These are phyloP conservation scores for Oegoconia quadripuncta DNA, from an alignment of 2,888 invertebrate species.

Conservation along the genomic window DNA sequence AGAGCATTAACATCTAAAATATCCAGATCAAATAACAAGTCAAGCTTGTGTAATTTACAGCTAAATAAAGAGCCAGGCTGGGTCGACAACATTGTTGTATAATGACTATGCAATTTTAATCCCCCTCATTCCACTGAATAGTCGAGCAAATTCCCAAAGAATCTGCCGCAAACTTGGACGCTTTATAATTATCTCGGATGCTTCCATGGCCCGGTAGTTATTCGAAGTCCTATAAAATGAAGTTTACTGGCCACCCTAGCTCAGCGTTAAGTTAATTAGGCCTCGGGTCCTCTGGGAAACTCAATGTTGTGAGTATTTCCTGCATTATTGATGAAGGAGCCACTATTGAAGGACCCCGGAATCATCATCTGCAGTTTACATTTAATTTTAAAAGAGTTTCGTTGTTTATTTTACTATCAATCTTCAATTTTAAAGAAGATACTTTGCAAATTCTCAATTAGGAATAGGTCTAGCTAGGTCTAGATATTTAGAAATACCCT, in stretches of 20 bases:
- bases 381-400: conserved; percentile 6
- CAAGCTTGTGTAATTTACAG: no score
- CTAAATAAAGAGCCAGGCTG: neutral
- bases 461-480: no score
- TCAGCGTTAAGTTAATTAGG: conserved; percentile 38
- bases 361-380: conserved; percentile 7
- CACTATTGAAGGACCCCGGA: conserved; percentile 21
- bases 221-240: neutral
- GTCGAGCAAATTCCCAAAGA: neutral
- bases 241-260: conserved; percentile 4
- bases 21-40: no score
- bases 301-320: conserved; percentile 34
- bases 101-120: neutral
- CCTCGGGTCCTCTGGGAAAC: conserved; percentile 36
- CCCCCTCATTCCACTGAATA: neutral
- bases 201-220: neutral
- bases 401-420: neutral
- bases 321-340: conserved; percentile 45
- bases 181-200: neutral
- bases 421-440: neutral
- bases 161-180: neutral
- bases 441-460: no score
- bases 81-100: neutral
- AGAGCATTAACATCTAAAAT: no score
- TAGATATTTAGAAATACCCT: no score